A percentile compares a stretch with the other conserved stretches of the same genome.
phyloP scores from a whole-genome alignment of 2,888 invertebrate genomes.

The Microctonus hyperodae region DNA sequence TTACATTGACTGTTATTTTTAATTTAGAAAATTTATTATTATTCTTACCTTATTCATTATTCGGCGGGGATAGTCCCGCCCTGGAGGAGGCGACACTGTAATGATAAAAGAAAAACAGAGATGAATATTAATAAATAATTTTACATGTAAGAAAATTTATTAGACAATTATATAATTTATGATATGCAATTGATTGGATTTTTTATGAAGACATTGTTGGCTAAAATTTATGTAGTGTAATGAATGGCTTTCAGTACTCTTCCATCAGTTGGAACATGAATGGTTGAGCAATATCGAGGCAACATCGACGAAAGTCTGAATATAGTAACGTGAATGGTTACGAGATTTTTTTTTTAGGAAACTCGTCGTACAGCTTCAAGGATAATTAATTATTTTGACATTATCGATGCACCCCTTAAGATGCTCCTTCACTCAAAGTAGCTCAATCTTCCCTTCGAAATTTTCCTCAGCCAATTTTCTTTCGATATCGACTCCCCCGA shows the following conservation, averaged over 20 bases:
- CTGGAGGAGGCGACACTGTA: constrained; percentile 59
- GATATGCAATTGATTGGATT: too few relatives aligned
- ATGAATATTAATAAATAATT: not conserved
- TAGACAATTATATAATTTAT: not conserved
- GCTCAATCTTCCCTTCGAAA: constrained; percentile 33
- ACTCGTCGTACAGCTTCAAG: constrained; percentile 25
- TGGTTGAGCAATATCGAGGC: constrained; percentile 20
- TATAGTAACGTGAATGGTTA: not conserved
- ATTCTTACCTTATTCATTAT: constrained; percentile 63
- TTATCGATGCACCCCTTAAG: constrained; percentile 41
- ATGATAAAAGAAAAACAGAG: constrained; percentile 34
- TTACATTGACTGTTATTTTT: not conserved
- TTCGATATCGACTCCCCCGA: constrained; percentile 16
- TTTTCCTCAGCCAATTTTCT: constrained; percentile 18
- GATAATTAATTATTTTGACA: constrained; percentile 50
- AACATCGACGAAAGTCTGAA: not conserved
- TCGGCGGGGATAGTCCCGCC: constrained; percentile 62
- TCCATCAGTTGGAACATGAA: constrained; percentile 31
- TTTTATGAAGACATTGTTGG: not conserved
- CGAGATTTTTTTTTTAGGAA: constrained; percentile 22
- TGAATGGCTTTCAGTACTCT: constrained; percentile 30
- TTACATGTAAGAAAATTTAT: not conserved
- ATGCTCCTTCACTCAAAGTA: constrained; percentile 14
- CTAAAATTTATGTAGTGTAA: not conserved
- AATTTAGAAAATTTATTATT: not conserved